Evolutionary conservation across 2,888 invertebrate species (phyloP).

Genomic region (Steinernema hermaphroditum): DNA sequence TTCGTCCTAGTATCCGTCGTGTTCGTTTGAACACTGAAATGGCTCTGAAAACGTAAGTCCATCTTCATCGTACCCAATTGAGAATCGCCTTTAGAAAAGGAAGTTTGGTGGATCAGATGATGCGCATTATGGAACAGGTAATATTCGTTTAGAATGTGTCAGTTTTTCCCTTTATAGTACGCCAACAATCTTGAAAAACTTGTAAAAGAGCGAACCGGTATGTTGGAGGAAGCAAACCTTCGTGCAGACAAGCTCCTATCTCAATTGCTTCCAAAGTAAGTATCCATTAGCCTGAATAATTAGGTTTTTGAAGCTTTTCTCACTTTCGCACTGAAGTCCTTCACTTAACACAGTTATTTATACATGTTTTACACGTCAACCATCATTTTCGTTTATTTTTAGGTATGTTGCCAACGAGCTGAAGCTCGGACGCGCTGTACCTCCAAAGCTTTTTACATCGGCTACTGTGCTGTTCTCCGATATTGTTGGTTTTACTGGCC

Average conservation of each 20-base stretch:
- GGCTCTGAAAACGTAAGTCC: slow-evolving; percentile 56
- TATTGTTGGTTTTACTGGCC: slow-evolving; percentile 62
- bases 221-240: slow-evolving; percentile 65
- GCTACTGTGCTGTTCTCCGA: slow-evolving; percentile 62
- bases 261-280: not conserved
- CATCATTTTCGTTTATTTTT: slow-evolving; percentile 10
- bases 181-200: slow-evolving; percentile 66
- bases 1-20: slow-evolving; percentile 60
- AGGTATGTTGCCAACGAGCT: slow-evolving; percentile 62
- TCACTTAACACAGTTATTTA: no score
- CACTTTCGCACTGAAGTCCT: no score
- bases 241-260: slow-evolving; percentile 34
- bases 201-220: slow-evolving; percentile 64
- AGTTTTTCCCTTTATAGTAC: slow-evolving; percentile 43
- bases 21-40: slow-evolving; percentile 64
- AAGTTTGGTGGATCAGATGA: slow-evolving; percentile 65
- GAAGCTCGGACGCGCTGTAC: slow-evolving; percentile 62
- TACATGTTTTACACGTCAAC: no score
- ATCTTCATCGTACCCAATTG: not conserved
- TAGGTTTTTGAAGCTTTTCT: no score
- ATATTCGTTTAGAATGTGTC: not conserved
- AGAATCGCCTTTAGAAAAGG: slow-evolving; percentile 56
- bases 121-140: slow-evolving; percentile 54
- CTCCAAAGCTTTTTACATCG: slow-evolving; percentile 58
- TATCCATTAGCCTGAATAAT: no score